phyloP scores from a whole-genome alignment of 2,113 vertebrate genomes.

The Anguilla japonica region DNA sequence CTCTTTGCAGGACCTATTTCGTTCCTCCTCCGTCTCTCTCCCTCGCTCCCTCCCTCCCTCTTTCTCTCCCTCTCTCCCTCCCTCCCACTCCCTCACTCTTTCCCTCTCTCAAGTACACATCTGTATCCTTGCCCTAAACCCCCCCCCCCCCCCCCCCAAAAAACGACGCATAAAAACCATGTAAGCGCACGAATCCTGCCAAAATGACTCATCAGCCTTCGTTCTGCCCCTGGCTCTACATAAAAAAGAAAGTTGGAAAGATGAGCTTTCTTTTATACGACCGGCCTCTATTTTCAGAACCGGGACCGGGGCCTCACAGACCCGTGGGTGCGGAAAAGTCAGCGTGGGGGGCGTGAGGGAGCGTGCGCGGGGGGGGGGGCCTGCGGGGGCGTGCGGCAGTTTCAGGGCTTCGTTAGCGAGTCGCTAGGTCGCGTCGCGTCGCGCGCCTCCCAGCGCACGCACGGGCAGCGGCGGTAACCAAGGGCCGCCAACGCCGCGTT shows the following conservation, averaged over 20 bases:
- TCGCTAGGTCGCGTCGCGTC: no score
- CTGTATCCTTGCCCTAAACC: not conserved
- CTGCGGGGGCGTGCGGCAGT: not conserved
- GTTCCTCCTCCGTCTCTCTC: not conserved
- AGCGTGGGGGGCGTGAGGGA: not conserved
- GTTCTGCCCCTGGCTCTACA: not conserved
- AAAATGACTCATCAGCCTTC: slow-evolving; percentile 6
- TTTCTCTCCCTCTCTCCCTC: not conserved
- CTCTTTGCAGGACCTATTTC: not conserved
- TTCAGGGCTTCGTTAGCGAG: not conserved
- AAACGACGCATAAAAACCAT: not conserved
- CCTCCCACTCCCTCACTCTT: not conserved
- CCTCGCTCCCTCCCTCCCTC: not conserved
- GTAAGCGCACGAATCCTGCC: not conserved
- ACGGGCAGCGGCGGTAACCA: not conserved
- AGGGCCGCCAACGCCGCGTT: not conserved
- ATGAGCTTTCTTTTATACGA: slow-evolving; percentile 45
- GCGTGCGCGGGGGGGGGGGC: no score
- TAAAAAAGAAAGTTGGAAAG: not conserved
- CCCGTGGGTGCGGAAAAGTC: not conserved
- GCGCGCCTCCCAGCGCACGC: not conserved
- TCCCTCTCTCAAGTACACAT: not conserved
- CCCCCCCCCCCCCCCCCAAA: not conserved
- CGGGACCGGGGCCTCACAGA: not conserved
- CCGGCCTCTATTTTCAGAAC: slow-evolving; percentile 59